A percentile compares a stretch with the other conserved stretches of the same genome.
Evolutionary conservation across 2,888 invertebrate species (phyloP).

Genomic region (Drosophila putrida): DNA sequence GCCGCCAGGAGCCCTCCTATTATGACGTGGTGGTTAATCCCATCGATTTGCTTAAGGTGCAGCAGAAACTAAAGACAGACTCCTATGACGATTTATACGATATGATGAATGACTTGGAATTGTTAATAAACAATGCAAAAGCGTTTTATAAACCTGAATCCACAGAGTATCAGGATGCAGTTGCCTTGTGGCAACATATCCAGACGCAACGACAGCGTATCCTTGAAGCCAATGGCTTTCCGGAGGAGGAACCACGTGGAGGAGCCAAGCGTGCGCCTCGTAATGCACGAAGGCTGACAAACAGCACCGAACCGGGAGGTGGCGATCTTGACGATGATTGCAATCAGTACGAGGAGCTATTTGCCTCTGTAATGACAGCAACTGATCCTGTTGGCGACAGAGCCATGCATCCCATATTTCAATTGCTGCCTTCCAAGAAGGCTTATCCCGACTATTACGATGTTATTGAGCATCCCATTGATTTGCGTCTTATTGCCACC

Average conservation of each 20-base stretch:
- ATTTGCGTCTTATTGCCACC: slow-evolving; percentile 95
- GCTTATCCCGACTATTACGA: slow-evolving; percentile 98
- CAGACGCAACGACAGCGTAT: slow-evolving; percentile 85
- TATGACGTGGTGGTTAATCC: slow-evolving; percentile 97
- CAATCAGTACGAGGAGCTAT: slow-evolving; percentile 94
- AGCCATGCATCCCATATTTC: slow-evolving; percentile 94
- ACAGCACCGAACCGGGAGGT: slow-evolving; percentile 89
- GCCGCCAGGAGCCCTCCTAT: slow-evolving; percentile 95
- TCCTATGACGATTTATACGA: slow-evolving; percentile 98
- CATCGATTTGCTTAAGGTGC: slow-evolving; percentile 96
- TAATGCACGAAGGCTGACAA: slow-evolving; percentile 81
- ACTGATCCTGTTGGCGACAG: slow-evolving; percentile 91
- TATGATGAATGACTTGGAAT: slow-evolving; percentile 94
- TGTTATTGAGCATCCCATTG: slow-evolving; percentile 97
- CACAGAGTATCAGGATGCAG: slow-evolving; percentile 95
- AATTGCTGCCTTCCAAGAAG: slow-evolving; percentile 95
- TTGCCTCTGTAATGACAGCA: slow-evolving; percentile 94
- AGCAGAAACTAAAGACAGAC: slow-evolving; percentile 98
- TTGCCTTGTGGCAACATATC: slow-evolving; percentile 94
- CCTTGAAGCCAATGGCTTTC: slow-evolving; percentile 81
- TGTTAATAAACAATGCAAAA: slow-evolving; percentile 97
- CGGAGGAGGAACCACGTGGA: slow-evolving; percentile 81
- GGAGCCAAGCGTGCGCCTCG: slow-evolving; percentile 77
- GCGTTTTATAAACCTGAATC: slow-evolving; percentile 96
- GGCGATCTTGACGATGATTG: slow-evolving; percentile 91